These are phyloP conservation scores for Uloborus diversus DNA, from an alignment of 1,140 invertebrate species.

Conservation along the genomic window DNA sequence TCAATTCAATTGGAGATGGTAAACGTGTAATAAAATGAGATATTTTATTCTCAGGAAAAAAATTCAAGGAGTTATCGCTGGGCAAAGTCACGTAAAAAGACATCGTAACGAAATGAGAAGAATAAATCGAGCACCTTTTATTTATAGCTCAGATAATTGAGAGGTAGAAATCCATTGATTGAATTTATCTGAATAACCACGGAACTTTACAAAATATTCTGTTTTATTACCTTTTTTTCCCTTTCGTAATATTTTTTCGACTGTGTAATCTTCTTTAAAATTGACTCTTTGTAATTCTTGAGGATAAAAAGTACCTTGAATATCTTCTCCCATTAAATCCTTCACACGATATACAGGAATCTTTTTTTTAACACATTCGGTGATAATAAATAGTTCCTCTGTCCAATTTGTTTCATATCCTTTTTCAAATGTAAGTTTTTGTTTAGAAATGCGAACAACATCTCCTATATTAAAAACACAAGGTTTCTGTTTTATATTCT, in stretches of 20 bases:
- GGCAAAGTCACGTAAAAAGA: neutral
- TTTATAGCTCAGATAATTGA: conserved; percentile 58
- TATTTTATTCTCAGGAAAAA: conserved; percentile 4
- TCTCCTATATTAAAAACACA: conserved; percentile 61
- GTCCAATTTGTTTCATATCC: conserved; percentile 38
- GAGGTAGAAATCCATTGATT: conserved; percentile 62
- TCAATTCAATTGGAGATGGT: neutral
- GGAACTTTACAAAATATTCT: conserved; percentile 23
- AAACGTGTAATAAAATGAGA: neutral
- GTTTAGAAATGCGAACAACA: conserved; percentile 38
- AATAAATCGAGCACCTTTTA: neutral
- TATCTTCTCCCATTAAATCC: conserved; percentile 19
- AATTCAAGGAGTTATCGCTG: neutral
- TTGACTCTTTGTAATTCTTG: neutral
- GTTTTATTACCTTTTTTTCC: neutral
- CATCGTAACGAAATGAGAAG: neutral
- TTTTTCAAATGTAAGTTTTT: conserved; percentile 44
- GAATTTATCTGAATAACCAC: conserved; percentile 36
- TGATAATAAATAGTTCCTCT: conserved; percentile 39
- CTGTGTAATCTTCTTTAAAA: neutral
- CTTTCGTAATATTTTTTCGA: neutral
- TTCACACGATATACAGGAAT: conserved; percentile 33
- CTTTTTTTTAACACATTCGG: neutral
- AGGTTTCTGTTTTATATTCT: conserved; percentile 61
- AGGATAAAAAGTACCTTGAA: conserved; percentile 42